phyloP scores from a whole-genome alignment of 35 echinoderm and acorn worm species.

The Heliocidaris tuberculata region DNA sequence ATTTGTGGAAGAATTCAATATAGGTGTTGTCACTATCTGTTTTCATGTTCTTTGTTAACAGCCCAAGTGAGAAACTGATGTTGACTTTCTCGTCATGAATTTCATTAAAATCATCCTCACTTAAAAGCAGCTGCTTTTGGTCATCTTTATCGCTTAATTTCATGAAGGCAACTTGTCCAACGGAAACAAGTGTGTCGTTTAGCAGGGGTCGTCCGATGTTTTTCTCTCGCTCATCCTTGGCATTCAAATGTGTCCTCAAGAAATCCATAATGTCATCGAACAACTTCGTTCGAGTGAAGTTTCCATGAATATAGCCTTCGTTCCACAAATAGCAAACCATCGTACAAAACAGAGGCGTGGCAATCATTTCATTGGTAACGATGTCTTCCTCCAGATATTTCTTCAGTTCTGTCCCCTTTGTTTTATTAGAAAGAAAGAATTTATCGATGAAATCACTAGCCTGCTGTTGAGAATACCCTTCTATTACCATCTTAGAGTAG shows the following conservation, averaged over 20 bases:
- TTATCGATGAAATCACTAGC: background rate
- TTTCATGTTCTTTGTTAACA: background rate
- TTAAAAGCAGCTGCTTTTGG: background rate
- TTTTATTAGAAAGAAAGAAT: background rate
- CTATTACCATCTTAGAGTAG: conserved; percentile 16
- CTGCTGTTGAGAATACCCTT: background rate
- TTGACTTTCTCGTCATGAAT: background rate
- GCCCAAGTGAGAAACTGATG: background rate
- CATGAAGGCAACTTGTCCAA: background rate
- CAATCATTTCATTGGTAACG: background rate
- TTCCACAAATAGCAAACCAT: conserved; percentile 42
- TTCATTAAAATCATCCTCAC: background rate
- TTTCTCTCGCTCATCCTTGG: background rate
- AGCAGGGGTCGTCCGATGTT: background rate
- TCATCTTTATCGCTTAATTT: background rate
- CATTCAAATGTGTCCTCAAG: background rate
- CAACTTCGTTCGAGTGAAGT: background rate
- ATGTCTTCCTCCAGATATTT: no score
- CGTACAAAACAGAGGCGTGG: conserved; percentile 5
- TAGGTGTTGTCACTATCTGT: background rate
- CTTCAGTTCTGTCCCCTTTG: background rate
- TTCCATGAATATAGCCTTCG: background rate
- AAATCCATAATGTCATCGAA: background rate
- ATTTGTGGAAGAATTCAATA: conserved; percentile 34
- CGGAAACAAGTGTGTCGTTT: background rate